Base-by-base conservation (phyloP, 2,797 vertebrate species). In the Remorina albescens region DNA sequence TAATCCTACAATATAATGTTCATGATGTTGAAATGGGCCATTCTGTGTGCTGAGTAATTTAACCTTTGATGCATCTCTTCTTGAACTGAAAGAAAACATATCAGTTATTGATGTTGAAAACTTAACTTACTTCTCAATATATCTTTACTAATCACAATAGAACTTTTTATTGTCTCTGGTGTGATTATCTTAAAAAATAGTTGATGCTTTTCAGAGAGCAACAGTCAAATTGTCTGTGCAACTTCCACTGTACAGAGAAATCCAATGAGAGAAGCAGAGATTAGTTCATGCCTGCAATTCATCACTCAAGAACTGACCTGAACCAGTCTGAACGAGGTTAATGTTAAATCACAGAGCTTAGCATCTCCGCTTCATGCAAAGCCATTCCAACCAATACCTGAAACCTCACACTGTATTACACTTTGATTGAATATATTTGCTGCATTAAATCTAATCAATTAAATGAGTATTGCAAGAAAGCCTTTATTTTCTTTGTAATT, bases 251-350 rank as follows among this genome's bases (percentile, higher is more conserved):
- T 55, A 82, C 69, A 53, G 80, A 73, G 25, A 90, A 88, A 83
- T 19, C 53, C 75, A 81, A 78, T 16, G 67, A 83, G 88, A 91
- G 84, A 93, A 94, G 91, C 83, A 80, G 88, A 94, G 92, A 95
- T 98, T 96, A 98, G 96, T 97, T 96, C 95, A 96, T 97, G 97
- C 96, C 96, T 95, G 94, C 85, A 91, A 94, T 93, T 95, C 92
- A 94, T 91, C 94, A 87, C 80, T 85, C 76, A 78, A 86, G 84
- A 91, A 94, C 93, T 93, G 95, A 93, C 93, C 89, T 87, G 83
- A 87, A 88, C 78, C 69, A 69, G 59, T 91, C 74, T 44, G 57
- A 81, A 67, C 37, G 47, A 65, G 67, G 78, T 91, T 86, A 82
- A 81, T 73, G 77, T 81, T 78, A 80, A 86, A 89, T 84, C 74